Conservation (phyloP, 2,113 vertebrate genomes). For the Telmatochromis sp. region DNA sequence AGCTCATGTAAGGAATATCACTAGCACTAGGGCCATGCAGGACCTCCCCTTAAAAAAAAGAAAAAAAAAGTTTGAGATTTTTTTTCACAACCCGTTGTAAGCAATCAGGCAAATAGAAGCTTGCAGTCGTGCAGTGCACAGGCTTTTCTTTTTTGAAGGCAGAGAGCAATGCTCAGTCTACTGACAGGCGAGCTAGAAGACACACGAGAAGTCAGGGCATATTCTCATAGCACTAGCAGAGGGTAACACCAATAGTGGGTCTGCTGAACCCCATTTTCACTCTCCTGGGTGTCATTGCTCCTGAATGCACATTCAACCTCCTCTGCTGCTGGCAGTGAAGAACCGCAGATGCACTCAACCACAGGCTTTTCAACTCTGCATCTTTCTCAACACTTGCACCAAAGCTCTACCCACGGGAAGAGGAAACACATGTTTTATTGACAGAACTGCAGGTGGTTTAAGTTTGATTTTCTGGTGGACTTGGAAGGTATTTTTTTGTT, state of each 20-base stretch:
- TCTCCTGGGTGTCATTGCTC: constrained; percentile 40
- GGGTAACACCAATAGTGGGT: constrained; percentile 31
- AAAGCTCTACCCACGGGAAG: constrained; percentile 3
- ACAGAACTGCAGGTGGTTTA: constrained; percentile 51
- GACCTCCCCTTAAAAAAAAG: constrained; percentile 54
- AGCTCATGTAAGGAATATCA: constrained; percentile 52
- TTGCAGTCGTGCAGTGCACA: constrained; percentile 55
- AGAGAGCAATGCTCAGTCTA: constrained; percentile 67
- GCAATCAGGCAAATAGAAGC: constrained; percentile 73
- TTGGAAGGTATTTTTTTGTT: neutral
- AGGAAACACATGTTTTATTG: constrained; percentile 52
- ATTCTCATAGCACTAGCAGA: constrained; percentile 37
- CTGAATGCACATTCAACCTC: constrained; percentile 36
- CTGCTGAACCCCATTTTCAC: constrained; percentile 28
- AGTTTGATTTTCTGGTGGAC: constrained; percentile 29
- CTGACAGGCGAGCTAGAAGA: constrained; percentile 41
- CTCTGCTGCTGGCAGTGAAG: constrained; percentile 24
- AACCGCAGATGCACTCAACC: constrained; percentile 56
- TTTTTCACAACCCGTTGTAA: constrained; percentile 73
- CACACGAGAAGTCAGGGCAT: constrained; percentile 47
- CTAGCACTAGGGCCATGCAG: constrained; percentile 80
- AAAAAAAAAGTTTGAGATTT: constrained; percentile 57
- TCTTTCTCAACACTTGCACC: constrained; percentile 25
- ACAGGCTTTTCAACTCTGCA: constrained; percentile 20
- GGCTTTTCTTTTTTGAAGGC: constrained; percentile 51